These are phyloP conservation scores for Ranitomeya variabilis DNA, from an alignment of 2,113 vertebrate species.

Conservation along the genomic window DNA sequence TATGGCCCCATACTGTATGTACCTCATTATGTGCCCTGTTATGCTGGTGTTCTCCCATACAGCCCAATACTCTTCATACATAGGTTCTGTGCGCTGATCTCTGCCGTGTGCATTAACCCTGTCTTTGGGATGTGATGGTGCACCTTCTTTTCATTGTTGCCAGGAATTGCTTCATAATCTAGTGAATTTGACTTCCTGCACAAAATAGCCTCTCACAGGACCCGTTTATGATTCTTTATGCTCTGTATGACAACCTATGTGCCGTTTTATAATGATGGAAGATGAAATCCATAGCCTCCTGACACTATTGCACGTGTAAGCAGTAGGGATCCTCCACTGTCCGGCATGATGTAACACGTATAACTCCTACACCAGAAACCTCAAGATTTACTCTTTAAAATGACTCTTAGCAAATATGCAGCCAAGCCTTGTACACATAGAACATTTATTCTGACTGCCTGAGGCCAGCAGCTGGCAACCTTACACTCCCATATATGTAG, in stretches of 20 bases:
- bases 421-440: neutral
- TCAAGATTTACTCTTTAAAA: neutral
- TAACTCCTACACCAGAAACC: neutral
- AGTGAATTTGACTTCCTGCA: neutral
- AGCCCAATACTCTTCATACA: neutral
- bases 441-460: neutral
- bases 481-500: neutral
- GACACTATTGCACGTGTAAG: neutral
- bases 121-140: neutral
- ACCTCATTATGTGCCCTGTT: neutral
- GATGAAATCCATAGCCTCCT: neutral
- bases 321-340: neutral
- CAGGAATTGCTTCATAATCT: neutral
- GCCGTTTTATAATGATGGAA: neutral
- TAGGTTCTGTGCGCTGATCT: neutral
- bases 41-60: neutral
- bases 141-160: neutral
- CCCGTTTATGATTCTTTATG: neutral
- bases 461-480: neutral
- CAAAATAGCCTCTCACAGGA: neutral
- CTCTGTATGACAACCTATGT: neutral
- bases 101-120: neutral
- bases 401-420: neutral
- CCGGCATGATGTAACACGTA: constrained; percentile 7
- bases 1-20: neutral